Evolutionary conservation across 2,797 vertebrate species (phyloP).

Genomic region (Oceanodroma leucorhoa): DNA sequence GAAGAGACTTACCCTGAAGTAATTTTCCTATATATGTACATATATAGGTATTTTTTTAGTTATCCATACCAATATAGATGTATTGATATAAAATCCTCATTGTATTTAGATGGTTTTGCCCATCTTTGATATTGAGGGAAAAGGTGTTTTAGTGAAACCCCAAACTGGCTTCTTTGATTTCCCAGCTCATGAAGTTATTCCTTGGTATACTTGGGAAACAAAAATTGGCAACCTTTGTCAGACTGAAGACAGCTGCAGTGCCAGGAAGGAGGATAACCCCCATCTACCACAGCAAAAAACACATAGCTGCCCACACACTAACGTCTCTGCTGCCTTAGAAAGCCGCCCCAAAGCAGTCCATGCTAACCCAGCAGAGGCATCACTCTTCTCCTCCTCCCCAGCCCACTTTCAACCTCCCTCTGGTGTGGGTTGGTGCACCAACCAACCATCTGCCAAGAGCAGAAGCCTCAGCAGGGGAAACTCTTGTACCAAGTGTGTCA

Average conservation of each 20-base stretch:
- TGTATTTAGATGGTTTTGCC: background rate
- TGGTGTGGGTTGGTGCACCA: background rate
- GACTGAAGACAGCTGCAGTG: background rate
- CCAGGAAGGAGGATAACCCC: background rate
- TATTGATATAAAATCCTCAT: background rate
- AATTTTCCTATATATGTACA: background rate
- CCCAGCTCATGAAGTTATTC: background rate
- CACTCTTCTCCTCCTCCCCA: background rate
- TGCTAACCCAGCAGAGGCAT: background rate
- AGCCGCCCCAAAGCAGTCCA: background rate
- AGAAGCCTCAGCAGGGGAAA: background rate
- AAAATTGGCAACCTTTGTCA: background rate
- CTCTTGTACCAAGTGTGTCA: background rate
- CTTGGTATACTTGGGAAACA: background rate
- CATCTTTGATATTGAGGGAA: background rate
- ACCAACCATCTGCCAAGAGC: too few species aligned
- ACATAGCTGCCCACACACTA: background rate
- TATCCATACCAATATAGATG: background rate
- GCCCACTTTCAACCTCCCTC: background rate
- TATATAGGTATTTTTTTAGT: background rate
- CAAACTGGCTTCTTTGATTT: background rate
- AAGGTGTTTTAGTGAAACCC: background rate
- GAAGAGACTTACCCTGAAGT: background rate
- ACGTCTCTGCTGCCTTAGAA: background rate
- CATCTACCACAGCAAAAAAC: background rate